Evolutionary conservation across 92 coral and sea anemone species (phyloP), one percentile per base, ranked within the genome.

Genomic region (Pocillopora meandrina): DNA sequence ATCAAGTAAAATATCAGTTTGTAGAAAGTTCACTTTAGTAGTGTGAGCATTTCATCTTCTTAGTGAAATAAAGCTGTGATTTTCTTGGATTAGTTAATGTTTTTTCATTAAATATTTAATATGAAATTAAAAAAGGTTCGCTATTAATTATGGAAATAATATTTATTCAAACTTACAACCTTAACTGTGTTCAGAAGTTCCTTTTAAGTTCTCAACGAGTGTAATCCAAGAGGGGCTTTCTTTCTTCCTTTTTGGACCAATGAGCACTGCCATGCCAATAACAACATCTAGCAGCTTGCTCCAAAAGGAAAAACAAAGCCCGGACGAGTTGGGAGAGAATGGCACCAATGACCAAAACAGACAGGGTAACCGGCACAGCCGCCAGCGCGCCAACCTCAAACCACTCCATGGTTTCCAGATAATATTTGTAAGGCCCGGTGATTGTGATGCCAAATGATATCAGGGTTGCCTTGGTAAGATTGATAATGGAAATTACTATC

Each of bases 351-450:
- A 79, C 69, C 59, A 87, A 20, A 18, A 84, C 57, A 2, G 77
- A 20, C 36, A 83, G 56, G 20, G 88, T 42, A 16, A 23, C 89
- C 10, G 93, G 93, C 23, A 90, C 56, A 68, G 78, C 79, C 10
- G 88, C 87, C 36, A 90, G 47, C 36, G 77, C 81, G 1, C 36
- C 12, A 12, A 90, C 67, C 65, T 90, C 91, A 62, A 87, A n/a
- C 89, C 90, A 83, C 2, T 80, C 67, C n/a, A 90, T 31, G 4
- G 55, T 47, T 13, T 74, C 86, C 69, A 90, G 34, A 26, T 77
- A 74, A 35, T 77, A 31, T 73, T 31, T 56, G 23, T 62, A 20
- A 12, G 89, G 82, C 55, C 86, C 91, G 23, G 42, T 65, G 15
- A 35, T 9, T 10, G 58, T 47, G 49, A 88, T 72, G 20, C 91